Evolutionary conservation across 2,113 vertebrate species (phyloP).

Genomic region (Lontra canadensis): DNA sequence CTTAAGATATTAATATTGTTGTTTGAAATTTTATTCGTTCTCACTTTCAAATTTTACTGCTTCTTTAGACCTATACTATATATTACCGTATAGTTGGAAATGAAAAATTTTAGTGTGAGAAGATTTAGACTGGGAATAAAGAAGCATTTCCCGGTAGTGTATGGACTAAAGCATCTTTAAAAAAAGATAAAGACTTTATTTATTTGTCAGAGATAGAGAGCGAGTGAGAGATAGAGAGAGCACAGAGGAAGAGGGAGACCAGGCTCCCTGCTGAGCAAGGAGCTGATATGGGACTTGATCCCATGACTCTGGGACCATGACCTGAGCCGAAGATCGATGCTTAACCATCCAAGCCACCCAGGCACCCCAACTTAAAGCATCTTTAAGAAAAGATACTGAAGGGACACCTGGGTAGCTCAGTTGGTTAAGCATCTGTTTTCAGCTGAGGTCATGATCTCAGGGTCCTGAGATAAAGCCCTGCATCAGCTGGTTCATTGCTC

Average conservation of each 20-base stretch:
- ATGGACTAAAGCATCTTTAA: background rate
- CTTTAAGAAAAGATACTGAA: no score
- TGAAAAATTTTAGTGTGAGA: background rate
- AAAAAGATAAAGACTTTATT: background rate
- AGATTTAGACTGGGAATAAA: background rate
- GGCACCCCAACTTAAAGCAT: no score
- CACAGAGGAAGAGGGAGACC: background rate
- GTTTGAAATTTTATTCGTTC: background rate
- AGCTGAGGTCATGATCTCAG: no score
- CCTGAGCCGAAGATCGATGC: no score
- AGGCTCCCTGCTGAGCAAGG: no score
- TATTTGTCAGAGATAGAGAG: background rate
- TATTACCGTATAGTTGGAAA: background rate
- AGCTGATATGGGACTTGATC: no score
- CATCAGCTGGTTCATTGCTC: no score
- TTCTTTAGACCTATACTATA: background rate
- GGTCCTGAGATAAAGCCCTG: no score
- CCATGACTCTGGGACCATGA: no score
- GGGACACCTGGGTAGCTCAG: no score
- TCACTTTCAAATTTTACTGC: constrained; percentile 26
- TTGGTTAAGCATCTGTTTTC: no score
- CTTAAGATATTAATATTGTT: background rate
- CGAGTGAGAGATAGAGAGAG: background rate
- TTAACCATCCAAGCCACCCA: no score
- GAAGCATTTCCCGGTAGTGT: background rate